A percentile compares a stretch with the other conserved stretches of the same genome.
Evolutionary conservation across 2,113 vertebrate species (phyloP).

Genomic region (Tetrax tetrax): DNA sequence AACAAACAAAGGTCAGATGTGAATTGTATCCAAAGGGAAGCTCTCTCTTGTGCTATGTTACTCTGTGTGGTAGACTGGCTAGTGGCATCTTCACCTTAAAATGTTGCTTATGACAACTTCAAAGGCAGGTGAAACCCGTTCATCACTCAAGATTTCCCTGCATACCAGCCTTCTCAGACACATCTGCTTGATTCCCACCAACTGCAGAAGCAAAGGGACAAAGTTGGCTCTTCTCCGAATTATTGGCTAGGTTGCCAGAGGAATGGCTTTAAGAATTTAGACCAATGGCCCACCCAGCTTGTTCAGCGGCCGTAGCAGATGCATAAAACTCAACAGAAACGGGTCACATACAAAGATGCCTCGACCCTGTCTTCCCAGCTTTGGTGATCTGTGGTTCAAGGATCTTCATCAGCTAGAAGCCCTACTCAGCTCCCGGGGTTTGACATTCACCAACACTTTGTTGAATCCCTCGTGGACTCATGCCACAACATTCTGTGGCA

Average conservation of each 20-base stretch:
- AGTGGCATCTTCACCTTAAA: background rate
- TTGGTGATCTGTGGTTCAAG: background rate
- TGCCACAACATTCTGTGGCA: background rate
- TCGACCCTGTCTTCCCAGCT: background rate
- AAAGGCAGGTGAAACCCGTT: background rate
- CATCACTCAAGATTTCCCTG: background rate
- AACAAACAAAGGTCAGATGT: constrained; percentile 33
- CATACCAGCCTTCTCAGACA: background rate
- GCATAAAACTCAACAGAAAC: background rate
- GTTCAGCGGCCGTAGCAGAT: background rate
- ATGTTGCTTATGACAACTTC: background rate
- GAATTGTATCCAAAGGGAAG: background rate
- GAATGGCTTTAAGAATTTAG: background rate
- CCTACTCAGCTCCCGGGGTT: background rate
- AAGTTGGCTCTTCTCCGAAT: background rate
- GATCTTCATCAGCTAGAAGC: background rate
- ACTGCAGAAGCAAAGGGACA: background rate
- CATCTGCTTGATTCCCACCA: background rate
- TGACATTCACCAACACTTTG: background rate
- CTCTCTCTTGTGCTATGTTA: background rate
- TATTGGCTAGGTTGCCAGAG: background rate
- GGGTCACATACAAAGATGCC: background rate
- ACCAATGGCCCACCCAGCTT: background rate
- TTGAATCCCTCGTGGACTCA: background rate
- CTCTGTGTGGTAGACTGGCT: background rate